These are phyloP conservation scores for Amphimallon solstitiale DNA, from an alignment of 2,888 invertebrate genomes.

Conservation along the genomic window DNA sequence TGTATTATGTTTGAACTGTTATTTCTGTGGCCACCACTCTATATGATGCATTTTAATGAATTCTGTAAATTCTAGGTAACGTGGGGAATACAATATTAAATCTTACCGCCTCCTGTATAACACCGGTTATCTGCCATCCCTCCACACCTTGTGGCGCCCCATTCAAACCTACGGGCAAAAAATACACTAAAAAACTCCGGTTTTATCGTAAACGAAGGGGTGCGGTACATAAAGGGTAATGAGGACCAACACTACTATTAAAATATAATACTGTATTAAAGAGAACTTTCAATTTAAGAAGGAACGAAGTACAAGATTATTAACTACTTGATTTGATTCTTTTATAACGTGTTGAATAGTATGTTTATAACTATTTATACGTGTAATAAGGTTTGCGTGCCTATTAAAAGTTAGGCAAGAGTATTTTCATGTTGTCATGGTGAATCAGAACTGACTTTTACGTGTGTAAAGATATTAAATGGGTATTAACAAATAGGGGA, in stretches of 20 bases:
- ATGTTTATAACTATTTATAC: too few species aligned
- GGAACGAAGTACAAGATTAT: too few species aligned
- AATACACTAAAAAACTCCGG: constrained; percentile 27
- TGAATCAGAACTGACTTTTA: not conserved
- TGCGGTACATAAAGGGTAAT: not conserved
- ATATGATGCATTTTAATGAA: not conserved
- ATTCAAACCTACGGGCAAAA: constrained; percentile 67
- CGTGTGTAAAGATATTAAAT: too few species aligned
- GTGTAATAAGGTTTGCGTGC: too few species aligned
- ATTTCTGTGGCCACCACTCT: not conserved
- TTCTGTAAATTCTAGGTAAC: constrained; percentile 27
- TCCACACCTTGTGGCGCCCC: constrained; percentile 69
- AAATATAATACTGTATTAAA: too few species aligned
- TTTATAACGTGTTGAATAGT: too few species aligned
- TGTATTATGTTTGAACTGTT: too few species aligned
- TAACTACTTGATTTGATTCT: too few species aligned
- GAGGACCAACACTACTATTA: not conserved
- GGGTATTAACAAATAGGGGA: not conserved
- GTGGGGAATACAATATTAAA: constrained; percentile 35
- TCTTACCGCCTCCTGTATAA: constrained; percentile 80
- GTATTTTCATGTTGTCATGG: not conserved
- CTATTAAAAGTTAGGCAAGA: not conserved
- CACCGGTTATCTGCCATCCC: constrained; percentile 86
- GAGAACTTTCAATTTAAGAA: too few species aligned
- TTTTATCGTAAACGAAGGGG: not conserved